Conservation (phyloP, 2,888 invertebrate species). For the Epirrita christyi region DNA sequence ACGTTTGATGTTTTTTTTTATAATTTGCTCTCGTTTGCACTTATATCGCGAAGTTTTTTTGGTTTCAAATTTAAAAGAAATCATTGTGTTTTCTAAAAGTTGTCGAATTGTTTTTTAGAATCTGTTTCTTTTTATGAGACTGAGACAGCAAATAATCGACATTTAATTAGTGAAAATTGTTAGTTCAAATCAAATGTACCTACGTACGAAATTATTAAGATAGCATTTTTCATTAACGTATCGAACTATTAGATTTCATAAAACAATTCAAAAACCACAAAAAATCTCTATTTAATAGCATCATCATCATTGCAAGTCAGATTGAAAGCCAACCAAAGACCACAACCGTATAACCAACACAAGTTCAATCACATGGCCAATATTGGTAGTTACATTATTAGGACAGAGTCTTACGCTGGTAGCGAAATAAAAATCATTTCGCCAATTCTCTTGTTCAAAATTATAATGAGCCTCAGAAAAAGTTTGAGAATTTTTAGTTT, state of each 20-base stretch:
- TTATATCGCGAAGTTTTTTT: background rate
- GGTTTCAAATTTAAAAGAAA: too few species aligned
- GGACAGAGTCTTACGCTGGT: background rate
- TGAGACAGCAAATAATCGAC: too few species aligned
- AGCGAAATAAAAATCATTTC: background rate
- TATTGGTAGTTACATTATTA: too few species aligned
- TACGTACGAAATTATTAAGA: too few species aligned
- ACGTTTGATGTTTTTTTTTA: conserved; percentile 15
- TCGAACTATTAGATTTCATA: background rate
- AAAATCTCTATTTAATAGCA: conserved; percentile 14
- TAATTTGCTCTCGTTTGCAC: background rate
- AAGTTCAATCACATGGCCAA: background rate
- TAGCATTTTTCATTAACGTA: too few species aligned
- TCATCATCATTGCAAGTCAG: conserved; percentile 16
- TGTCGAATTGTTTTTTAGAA: too few species aligned
- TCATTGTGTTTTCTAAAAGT: too few species aligned
- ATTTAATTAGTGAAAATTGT: too few species aligned
- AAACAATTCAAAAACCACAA: background rate
- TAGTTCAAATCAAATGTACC: too few species aligned
- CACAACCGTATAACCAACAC: conserved; percentile 14
- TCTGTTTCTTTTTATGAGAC: too few species aligned
- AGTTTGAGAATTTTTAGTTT: conserved; percentile 64
- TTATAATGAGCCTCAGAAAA: conserved; percentile 53
- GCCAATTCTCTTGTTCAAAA: background rate
- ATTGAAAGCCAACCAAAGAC: conserved; percentile 10